Conservation (phyloP, 2,888 invertebrate species). For the Ochropleura plecta region DNA sequence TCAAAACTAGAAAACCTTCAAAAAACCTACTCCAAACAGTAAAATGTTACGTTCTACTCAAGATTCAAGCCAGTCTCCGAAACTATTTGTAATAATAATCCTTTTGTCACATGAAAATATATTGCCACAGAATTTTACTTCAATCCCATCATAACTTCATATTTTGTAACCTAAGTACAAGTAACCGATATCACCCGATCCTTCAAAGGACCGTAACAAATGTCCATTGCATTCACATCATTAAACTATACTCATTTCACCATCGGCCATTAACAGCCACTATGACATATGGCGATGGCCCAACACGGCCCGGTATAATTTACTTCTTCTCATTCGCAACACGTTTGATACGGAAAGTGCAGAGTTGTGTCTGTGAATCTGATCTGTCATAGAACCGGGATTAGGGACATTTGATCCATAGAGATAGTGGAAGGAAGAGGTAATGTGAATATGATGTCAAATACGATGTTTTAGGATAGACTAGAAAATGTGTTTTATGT, state of each 20-base stretch:
- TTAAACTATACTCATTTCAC: conserved; percentile 46
- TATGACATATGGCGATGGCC: conserved; percentile 39
- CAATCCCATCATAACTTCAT: no score
- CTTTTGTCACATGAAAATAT: no score
- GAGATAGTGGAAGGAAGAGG: neutral
- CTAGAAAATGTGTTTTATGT: neutral
- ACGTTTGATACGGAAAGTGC: conserved; percentile 51
- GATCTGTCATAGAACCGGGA: conserved; percentile 12
- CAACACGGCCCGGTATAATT: conserved; percentile 28
- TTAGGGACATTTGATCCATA: conserved; percentile 20
- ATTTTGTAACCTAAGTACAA: conserved; percentile 33
- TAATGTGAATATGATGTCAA: neutral
- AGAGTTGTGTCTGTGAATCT: conserved; percentile 42
- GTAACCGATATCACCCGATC: conserved; percentile 21
- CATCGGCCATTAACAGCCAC: conserved; percentile 39
- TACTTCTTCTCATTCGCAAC: conserved; percentile 37
- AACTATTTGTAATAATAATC: no score
- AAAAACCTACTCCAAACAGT: no score
- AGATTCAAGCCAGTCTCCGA: no score
- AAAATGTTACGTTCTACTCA: no score
- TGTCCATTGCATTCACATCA: conserved; percentile 36
- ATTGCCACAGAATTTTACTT: no score
- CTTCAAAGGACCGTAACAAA: conserved; percentile 46
- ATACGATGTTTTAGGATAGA: neutral
- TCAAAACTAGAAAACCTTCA: no score